Evolutionary conservation across 1,140 invertebrate species (phyloP), one percentile per base, ranked within the genome.

Genomic region (Mycetomoellerius zeteki): DNA sequence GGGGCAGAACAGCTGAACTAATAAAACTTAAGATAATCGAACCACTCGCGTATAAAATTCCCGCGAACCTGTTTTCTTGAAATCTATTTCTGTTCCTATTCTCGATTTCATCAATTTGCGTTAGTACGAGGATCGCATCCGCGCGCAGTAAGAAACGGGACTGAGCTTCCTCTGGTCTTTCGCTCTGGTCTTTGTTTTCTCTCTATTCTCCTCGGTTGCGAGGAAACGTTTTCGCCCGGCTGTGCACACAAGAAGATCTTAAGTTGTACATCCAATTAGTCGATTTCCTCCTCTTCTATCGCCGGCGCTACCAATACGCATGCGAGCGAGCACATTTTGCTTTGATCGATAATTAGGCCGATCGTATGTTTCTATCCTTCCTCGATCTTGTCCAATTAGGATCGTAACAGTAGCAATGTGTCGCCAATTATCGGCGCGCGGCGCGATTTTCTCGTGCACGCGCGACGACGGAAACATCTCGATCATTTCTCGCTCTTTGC

Each of bases 341-440:
- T 90, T 90, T 89, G 91, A 93, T 92, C 90, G 89, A 91, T 93
- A 94, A 94, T 94, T 94, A 93, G 91, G 86, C 80, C 73, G 85
- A 88, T 88, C 85, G 86, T 89, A 92, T 89, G 21, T 2, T 58
- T 77, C 86, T 86, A 92, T 91, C 64, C 73, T 89, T 88, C 47
- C 89, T 88, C 88, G 91, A 91, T 94, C 92, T 92, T 91, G 92
- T 95, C 91, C 93, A 94, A 94, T 94, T 94, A 95, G 88, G 90
- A 89, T 92, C 88, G 76, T n/a, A 62, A 24, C 50, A 33, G 52
- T 89, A 65, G 60, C 33, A 43, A 67, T 73, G 27, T 24, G 77
- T 71, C 19, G 33, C 37, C 43, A 33, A 77, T 77, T 64, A 60
- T 64, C 47, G 24, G 50, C 47, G 52, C 47, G 47, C 50, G 72